Conservation (phyloP, 2,888 invertebrate species). For the Helicoverpa assulta region DNA sequence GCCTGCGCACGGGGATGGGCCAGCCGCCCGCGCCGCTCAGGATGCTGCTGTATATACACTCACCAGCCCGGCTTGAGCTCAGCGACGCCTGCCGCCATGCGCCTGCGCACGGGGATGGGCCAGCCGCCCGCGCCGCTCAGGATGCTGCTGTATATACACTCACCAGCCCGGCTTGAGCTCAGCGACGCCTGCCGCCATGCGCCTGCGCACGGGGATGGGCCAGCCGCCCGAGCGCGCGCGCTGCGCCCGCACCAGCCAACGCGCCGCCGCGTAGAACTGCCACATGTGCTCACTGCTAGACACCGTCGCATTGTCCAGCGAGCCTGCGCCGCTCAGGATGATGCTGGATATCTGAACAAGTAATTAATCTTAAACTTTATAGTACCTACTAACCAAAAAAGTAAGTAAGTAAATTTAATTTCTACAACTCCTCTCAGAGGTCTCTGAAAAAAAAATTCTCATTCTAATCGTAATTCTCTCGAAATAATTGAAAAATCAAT, state of each 20-base stretch:
- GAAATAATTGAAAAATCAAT: too few species aligned
- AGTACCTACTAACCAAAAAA: too few species aligned
- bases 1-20: conserved; percentile 96
- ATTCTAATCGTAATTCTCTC: too few species aligned
- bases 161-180: conserved; percentile 96
- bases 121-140: conserved; percentile 97
- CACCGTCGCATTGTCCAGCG: conserved; percentile 94
- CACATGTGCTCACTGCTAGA: conserved; percentile 96
- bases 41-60: conserved; percentile 38
- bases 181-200: conserved; percentile 93
- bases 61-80: conserved; percentile 96
- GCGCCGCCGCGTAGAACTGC: conserved; percentile 97
- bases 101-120: conserved; percentile 96
- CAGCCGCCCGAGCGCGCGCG: conserved; percentile 96
- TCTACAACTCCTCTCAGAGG: too few species aligned
- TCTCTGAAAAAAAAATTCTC: too few species aligned
- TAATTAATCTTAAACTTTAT: too few species aligned
- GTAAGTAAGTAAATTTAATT: too few species aligned
- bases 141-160: conserved; percentile 38
- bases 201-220: conserved; percentile 96
- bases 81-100: conserved; percentile 93
- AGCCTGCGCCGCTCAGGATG: conserved; percentile 93
- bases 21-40: conserved; percentile 97
- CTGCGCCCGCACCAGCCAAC: conserved; percentile 97
- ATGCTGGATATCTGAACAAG: conserved; percentile 90